Evolutionary conservation across 2,888 invertebrate genomes (phyloP), one percentile per base, ranked within the genome.

Genomic region (Brachyopa scutellaris): DNA sequence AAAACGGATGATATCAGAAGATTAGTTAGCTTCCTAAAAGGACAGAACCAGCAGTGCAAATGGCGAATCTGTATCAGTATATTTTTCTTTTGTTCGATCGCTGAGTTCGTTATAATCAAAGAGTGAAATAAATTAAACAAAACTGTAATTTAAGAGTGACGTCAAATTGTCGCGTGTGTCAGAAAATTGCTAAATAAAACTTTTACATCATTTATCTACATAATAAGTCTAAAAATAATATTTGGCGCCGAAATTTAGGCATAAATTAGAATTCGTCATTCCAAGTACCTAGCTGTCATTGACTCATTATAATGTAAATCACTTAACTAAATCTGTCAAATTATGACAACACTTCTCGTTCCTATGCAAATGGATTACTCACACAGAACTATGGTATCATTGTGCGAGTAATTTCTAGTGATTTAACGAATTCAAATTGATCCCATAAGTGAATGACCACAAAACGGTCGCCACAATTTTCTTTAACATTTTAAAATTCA

Each of bases 281-380:
- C 8, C 5, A 21, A 45, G 45, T 26, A 69, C 11, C n/a, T n/a
- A n/a, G n/a, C n/a, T n/a, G n/a, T n/a, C n/a, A 26, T 40, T 70
- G 59, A 59, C n/a, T 57, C 59, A 70, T 29, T n/a, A n/a, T 70
- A 31, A 29, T 49, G 49, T 38, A 59, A 59, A 70, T 21, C 29
- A 38, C 36, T 31, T 49, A 26, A 61, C 17, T 42, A 72, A 51
- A 72, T 49, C 15, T 15, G 15, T 55, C 23, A 38, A 55, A 23
- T 11, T 26, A 11, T 59, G 59, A 51, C 59, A 51, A 11, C 9
- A 57, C 47, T 33, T 40, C 26, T n/a, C 11, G 15, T 23, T 45
- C 4, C 9, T 53, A 51, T 51, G 31, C 31, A 2, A n/a, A n/a
- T 17, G 9, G 13, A 72, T 72, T 45, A 72, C 45, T 72, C 72